phyloP scores from a whole-genome alignment of 2,888 invertebrate species.

The Andrena marginata region DNA sequence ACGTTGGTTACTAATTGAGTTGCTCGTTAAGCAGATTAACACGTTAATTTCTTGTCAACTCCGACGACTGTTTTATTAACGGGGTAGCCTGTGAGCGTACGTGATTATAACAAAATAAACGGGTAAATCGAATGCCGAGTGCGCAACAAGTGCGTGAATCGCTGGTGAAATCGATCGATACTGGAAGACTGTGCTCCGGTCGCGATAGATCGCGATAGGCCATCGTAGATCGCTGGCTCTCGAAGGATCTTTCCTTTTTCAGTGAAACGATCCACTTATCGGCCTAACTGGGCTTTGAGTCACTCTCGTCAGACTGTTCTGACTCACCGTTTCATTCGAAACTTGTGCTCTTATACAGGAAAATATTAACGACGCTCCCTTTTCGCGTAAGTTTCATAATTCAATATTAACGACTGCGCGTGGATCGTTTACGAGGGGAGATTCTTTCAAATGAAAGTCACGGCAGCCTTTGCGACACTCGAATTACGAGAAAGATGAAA shows the following conservation, averaged over 20 bases:
- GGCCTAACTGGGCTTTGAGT: conserved; percentile 63
- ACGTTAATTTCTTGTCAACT: background rate
- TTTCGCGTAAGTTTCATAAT: conserved; percentile 28
- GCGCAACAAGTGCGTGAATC: conserved; percentile 21
- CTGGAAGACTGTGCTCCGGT: conserved; percentile 46
- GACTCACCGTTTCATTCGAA: conserved; percentile 53
- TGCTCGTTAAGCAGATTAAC: background rate
- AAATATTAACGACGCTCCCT: conserved; percentile 40
- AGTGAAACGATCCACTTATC: conserved; percentile 72
- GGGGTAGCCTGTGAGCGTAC: background rate
- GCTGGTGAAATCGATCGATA: conserved; percentile 61
- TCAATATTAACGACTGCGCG: conserved; percentile 7
- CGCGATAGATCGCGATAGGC: conserved; percentile 43
- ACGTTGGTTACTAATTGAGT: background rate
- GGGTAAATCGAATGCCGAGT: background rate
- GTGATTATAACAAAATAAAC: background rate
- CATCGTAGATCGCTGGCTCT: conserved; percentile 52
- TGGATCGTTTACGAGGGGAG: conserved; percentile 17
- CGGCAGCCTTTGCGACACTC: background rate
- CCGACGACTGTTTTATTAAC: background rate
- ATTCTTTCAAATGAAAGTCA: conserved; percentile 4
- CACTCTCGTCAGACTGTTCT: conserved; percentile 52
- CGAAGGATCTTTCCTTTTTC: conserved; percentile 76
- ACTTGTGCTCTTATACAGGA: conserved; percentile 56
- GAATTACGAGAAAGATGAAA: background rate